These are phyloP conservation scores for Sipha flava DNA, from an alignment of 1,140 invertebrate genomes.

Conservation along the genomic window DNA sequence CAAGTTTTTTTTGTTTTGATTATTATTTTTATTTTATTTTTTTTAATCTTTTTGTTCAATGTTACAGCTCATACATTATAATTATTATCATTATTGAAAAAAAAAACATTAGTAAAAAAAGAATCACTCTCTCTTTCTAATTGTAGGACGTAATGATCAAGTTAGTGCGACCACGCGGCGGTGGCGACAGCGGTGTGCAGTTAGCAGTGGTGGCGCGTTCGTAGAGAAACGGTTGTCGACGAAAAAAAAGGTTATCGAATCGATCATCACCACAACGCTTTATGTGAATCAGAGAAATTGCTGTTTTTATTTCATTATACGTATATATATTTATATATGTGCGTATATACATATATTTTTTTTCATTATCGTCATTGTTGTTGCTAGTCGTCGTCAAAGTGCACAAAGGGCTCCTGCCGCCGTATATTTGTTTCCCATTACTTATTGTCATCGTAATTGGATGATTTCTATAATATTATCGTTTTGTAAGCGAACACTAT, in stretches of 20 bases:
- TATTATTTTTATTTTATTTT: background rate
- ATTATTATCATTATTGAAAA: slow-evolving; percentile 19
- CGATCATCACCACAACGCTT: slow-evolving; percentile 22
- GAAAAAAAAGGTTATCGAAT: slow-evolving; percentile 29
- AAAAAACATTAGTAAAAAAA: background rate
- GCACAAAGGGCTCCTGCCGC: slow-evolving; percentile 17
- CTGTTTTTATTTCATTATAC: slow-evolving; percentile 1
- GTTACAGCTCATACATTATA: background rate
- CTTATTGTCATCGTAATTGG: slow-evolving; percentile 26
- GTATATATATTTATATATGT: no score
- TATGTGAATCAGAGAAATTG: slow-evolving; percentile 29
- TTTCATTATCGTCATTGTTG: background rate
- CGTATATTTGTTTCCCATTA: background rate
- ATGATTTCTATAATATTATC: slow-evolving; percentile 22
- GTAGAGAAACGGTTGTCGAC: slow-evolving; percentile 4
- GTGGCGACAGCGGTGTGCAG: no score
- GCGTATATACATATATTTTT: no score
- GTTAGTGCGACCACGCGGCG: slow-evolving; percentile 9
- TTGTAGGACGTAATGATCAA: slow-evolving; percentile 9
- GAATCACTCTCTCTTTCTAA: slow-evolving; percentile 24
- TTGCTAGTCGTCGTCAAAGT: background rate
- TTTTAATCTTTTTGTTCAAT: background rate
- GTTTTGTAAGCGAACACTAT: background rate
- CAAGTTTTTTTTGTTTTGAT: background rate
- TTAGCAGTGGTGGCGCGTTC: background rate